Percentiles rank a stretch among this genome's conserved stretches.
phyloP scores from a whole-genome alignment of 1,140 invertebrate genomes.

The Cheumatopsyche charites region DNA sequence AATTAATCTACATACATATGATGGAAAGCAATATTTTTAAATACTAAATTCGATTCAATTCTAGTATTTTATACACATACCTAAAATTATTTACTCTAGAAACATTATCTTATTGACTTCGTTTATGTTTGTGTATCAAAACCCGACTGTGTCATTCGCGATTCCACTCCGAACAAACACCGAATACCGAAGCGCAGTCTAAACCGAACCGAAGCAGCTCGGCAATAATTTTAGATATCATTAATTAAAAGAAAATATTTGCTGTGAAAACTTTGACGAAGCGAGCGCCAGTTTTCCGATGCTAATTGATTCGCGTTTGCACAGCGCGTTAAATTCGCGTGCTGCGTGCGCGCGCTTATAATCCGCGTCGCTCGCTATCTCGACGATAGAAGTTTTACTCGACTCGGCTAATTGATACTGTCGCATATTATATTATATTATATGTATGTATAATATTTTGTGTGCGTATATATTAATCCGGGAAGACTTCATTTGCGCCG shows the following conservation, averaged over 20 bases:
- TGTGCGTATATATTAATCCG: background rate
- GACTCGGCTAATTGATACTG: background rate
- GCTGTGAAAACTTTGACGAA: constrained; percentile 12
- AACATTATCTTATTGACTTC: no score
- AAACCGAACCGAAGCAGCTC: background rate
- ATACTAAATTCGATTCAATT: no score
- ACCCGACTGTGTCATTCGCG: background rate
- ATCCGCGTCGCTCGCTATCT: background rate
- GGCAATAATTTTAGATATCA: constrained; percentile 27
- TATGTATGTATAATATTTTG: background rate
- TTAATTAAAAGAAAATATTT: constrained; percentile 38
- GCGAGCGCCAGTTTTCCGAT: background rate
- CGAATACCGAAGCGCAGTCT: constrained; percentile 10
- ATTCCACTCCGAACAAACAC: constrained; percentile 16
- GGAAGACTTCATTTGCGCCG: background rate
- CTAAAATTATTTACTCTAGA: no score
- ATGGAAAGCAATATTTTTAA: no score
- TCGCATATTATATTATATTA: background rate
- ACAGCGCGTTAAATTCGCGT: background rate
- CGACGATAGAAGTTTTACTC: no score
- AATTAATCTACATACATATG: no score
- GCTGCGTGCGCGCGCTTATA: background rate
- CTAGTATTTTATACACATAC: no score
- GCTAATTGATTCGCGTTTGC: constrained; percentile 21
- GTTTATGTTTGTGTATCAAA: background rate